Evolutionary conservation across 2,113 vertebrate genomes (phyloP).

Genomic region (Genyomyrus donnyi): DNA sequence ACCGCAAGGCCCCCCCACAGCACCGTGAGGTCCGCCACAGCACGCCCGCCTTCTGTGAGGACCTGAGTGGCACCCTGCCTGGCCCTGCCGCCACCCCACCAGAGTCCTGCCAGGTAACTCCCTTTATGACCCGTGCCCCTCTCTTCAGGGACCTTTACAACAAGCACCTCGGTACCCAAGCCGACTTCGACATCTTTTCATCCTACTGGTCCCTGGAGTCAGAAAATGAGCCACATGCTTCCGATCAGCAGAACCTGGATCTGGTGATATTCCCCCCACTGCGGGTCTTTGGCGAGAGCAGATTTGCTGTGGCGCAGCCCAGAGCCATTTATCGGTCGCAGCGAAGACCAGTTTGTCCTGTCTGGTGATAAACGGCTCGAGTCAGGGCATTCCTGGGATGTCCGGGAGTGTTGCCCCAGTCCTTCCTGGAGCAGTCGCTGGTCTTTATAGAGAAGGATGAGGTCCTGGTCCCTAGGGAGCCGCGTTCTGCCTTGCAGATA

Average conservation of each 20-base stretch:
- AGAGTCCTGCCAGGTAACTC: slow-evolving; percentile 69
- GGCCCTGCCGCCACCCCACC: slow-evolving; percentile 46
- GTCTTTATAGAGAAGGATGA: slow-evolving; percentile 64
- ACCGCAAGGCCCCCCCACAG: slow-evolving; percentile 91
- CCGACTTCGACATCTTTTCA: slow-evolving; percentile 44
- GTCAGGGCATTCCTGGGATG: slow-evolving; percentile 24
- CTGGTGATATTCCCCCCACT: slow-evolving; percentile 34
- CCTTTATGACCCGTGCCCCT: slow-evolving; percentile 20
- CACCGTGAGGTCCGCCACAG: slow-evolving; percentile 81
- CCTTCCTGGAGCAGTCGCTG: slow-evolving; percentile 55
- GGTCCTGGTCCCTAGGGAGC: slow-evolving; percentile 48
- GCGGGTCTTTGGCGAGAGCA: slow-evolving; percentile 30
- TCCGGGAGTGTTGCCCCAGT: slow-evolving; percentile 43
- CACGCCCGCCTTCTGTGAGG: slow-evolving; percentile 55
- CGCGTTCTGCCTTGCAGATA: background rate
- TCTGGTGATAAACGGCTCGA: slow-evolving; percentile 27
- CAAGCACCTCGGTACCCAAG: slow-evolving; percentile 42
- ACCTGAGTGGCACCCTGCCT: slow-evolving; percentile 57
- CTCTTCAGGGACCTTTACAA: slow-evolving; percentile 46
- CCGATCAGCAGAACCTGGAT: slow-evolving; percentile 56
- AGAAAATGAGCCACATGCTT: slow-evolving; percentile 61
- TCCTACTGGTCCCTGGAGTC: slow-evolving; percentile 49
- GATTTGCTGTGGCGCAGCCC: slow-evolving; percentile 19
- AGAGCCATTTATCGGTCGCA: slow-evolving; percentile 46
- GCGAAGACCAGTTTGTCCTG: slow-evolving; percentile 50